A percentile compares a stretch with the other conserved stretches of the same genome.
These are phyloP conservation scores for Brachionus manjavacas DNA, from an alignment of 1,140 invertebrate species.

Conservation along the genomic window DNA sequence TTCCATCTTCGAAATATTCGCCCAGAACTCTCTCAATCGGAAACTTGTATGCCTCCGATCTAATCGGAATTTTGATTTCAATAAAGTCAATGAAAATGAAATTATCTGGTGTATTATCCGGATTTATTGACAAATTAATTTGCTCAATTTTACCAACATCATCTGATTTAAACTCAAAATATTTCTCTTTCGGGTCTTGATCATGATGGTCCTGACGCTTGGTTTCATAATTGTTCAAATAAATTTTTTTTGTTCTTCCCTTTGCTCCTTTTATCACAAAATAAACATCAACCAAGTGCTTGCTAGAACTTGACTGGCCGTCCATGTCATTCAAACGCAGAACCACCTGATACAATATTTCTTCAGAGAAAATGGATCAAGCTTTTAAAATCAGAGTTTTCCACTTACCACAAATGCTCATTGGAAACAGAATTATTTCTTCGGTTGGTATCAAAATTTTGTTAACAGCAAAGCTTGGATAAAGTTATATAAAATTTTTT, in stretches of 20 bases:
- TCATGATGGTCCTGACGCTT: not conserved
- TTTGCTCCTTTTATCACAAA: conserved; percentile 16
- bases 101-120: conserved; percentile 11
- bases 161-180: conserved; percentile 35
- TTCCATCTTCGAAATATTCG: conserved; percentile 37
- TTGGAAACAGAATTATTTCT: conserved; percentile 6
- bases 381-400: not conserved
- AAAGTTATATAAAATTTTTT: not conserved
- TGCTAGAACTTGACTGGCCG: not conserved
- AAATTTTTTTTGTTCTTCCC: not conserved
- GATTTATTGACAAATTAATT: conserved; percentile 34
- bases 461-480: conserved; percentile 23
- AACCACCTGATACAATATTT: conserved; percentile 37
- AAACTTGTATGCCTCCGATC: conserved; percentile 38
- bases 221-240: conserved; percentile 25
- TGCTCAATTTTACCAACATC: conserved; percentile 39
- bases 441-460: not conserved
- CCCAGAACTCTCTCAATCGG: conserved; percentile 3
- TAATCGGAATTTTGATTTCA: conserved; percentile 31
- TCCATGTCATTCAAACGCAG: conserved; percentile 20
- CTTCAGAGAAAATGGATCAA: not conserved
- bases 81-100: conserved; percentile 38
- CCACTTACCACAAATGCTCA: not conserved
- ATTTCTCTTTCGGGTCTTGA: conserved; percentile 7
- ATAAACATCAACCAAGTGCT: conserved; percentile 21